A percentile compares a stretch with the other conserved stretches of the same genome.
Conservation (phyloP, 2,113 vertebrate genomes). For the Limanda limanda region DNA sequence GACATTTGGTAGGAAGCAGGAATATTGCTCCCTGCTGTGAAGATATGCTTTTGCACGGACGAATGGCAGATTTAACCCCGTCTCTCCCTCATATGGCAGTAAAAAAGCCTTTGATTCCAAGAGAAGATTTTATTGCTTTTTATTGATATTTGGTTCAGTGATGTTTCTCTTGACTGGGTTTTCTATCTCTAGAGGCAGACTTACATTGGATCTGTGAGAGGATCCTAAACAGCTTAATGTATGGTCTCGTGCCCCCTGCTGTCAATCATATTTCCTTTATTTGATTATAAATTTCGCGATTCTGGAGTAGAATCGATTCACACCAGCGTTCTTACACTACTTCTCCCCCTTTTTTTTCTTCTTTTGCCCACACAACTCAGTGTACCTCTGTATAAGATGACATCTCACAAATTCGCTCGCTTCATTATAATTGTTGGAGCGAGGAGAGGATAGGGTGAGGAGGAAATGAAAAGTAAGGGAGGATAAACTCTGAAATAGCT, state of each 20-base stretch:
- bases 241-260: not conserved
- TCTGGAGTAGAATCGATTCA: not conserved
- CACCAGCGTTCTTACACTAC: not conserved
- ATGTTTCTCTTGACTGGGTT: too few relatives aligned
- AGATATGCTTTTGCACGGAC: not conserved
- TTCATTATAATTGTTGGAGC: conserved; percentile 58
- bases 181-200: too few relatives aligned
- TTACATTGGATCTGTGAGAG: not conserved
- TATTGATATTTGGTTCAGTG: too few relatives aligned
- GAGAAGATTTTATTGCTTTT: too few relatives aligned
- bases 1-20: conserved; percentile 46
- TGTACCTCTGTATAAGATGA: conserved; percentile 29
- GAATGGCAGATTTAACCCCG: too few relatives aligned
- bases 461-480: not conserved
- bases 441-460: conserved; percentile 3
- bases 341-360: not conserved
- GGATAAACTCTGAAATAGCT: conserved; percentile 14
- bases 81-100: too few relatives aligned
- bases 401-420: conserved; percentile 52
- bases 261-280: not conserved
- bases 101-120: too few relatives aligned
- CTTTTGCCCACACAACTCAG: not conserved
- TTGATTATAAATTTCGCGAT: not conserved
- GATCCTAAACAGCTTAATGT: conserved; percentile 6
- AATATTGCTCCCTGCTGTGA: conserved; percentile 45